Conservation (phyloP, 1,140 invertebrate genomes). For the Battus philenor region DNA sequence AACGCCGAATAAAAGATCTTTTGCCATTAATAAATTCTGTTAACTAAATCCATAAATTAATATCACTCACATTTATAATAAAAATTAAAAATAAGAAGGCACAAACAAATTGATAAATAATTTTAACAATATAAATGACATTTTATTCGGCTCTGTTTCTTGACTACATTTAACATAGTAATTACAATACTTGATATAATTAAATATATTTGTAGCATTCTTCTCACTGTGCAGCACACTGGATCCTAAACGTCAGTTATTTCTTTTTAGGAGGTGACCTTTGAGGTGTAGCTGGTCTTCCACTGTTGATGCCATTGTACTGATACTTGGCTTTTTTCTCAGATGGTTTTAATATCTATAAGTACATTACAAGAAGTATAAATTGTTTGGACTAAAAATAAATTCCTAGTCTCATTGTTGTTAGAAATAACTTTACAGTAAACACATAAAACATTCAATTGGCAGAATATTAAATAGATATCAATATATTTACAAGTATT, state of each 20-base stretch:
- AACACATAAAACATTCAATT: no score
- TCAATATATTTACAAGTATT: no score
- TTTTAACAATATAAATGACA: conserved; percentile 48
- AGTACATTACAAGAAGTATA: conserved; percentile 14
- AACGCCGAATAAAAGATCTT: conserved; percentile 50
- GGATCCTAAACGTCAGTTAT: conserved; percentile 76
- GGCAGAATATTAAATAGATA: no score
- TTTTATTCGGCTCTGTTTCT: conserved; percentile 61
- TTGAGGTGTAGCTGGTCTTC: conserved; percentile 91
- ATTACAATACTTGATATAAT: conserved; percentile 69
- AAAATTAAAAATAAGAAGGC: conserved; percentile 67
- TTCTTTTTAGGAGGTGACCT: conserved; percentile 90
- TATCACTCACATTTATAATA: conserved; percentile 61
- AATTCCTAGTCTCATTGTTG: no score
- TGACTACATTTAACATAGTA: conserved; percentile 58
- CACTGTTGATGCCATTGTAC: conserved; percentile 90
- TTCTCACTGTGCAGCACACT: conserved; percentile 72
- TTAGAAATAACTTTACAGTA: no score
- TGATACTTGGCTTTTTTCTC: conserved; percentile 99
- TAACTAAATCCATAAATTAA: conserved; percentile 68
- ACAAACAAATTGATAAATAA: conserved; percentile 69
- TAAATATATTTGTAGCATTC: conserved; percentile 71
- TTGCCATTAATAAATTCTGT: conserved; percentile 38
- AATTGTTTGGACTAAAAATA: no score
- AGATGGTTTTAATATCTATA: conserved; percentile 97